Evolutionary conservation across 1,140 invertebrate species (phyloP).

Genomic region (Potamilus streckersoni): DNA sequence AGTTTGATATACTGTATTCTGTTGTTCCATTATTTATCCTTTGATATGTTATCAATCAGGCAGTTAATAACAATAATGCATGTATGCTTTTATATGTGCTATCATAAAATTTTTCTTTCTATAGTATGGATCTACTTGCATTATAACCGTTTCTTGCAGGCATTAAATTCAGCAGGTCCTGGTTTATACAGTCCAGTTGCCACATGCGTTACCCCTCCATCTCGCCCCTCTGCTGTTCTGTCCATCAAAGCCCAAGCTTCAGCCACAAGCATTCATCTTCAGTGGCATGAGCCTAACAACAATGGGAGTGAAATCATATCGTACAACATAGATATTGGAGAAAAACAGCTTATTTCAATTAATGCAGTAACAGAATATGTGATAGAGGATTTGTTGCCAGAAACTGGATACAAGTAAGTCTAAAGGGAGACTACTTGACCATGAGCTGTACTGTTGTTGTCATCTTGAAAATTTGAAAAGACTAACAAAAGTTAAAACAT

Average conservation of each 20-base stretch:
- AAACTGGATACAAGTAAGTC: conserved; percentile 73
- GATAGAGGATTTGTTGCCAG: conserved; percentile 71
- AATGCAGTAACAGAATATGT: conserved; percentile 56
- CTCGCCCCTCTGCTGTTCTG: conserved; percentile 65
- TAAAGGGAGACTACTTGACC: background rate
- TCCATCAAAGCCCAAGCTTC: conserved; percentile 73
- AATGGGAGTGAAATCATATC: conserved; percentile 77
- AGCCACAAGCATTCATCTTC: conserved; percentile 76
- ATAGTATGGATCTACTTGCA: too few species aligned
- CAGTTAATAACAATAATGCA: too few species aligned
- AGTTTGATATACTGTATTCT: too few species aligned
- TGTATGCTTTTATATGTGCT: too few species aligned
- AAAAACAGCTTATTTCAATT: conserved; percentile 65
- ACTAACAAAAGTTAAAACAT: too few species aligned
- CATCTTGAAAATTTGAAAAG: too few species aligned
- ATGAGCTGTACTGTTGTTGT: too few species aligned
- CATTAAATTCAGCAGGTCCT: conserved; percentile 64
- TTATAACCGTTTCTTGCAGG: conserved; percentile 38
- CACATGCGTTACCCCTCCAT: conserved; percentile 59
- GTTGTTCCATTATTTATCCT: too few species aligned
- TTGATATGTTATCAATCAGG: too few species aligned
- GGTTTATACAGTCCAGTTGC: conserved; percentile 59
- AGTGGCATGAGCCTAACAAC: conserved; percentile 78
- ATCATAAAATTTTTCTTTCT: too few species aligned
- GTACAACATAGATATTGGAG: conserved; percentile 82